A percentile compares a stretch with the other conserved stretches of the same genome.
phyloP scores from a whole-genome alignment of 2,797 vertebrate genomes.

The Sibirionetta formosa region DNA sequence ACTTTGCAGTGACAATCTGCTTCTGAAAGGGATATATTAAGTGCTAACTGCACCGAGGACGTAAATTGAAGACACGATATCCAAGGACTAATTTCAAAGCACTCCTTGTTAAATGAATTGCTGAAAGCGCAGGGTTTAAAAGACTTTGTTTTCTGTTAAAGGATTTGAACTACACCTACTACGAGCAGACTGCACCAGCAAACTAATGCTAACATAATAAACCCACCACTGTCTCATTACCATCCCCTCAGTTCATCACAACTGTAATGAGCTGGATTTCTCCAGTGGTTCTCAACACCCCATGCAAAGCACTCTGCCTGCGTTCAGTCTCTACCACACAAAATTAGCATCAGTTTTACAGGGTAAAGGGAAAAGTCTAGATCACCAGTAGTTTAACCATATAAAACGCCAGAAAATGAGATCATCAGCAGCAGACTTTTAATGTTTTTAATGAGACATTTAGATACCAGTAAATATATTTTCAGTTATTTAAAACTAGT shows the following conservation, averaged over 20 bases:
- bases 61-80: conserved; percentile 74
- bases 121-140: conserved; percentile 69
- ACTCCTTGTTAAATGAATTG: conserved; percentile 73
- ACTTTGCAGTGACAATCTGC: conserved; percentile 70
- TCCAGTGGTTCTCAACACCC: conserved; percentile 9
- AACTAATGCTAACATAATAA: conserved; percentile 50
- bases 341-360: conserved; percentile 26
- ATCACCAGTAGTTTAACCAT: background rate
- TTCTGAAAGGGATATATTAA: conserved; percentile 76
- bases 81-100: conserved; percentile 79
- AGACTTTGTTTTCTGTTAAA: conserved; percentile 72
- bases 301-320: background rate
- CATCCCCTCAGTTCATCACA: conserved; percentile 8
- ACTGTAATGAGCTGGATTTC: conserved; percentile 27
- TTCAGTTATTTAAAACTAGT: background rate
- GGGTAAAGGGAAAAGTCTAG: background rate
- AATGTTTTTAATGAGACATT: background rate
- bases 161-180: conserved; percentile 70
- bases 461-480: background rate
- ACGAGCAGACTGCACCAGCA: conserved; percentile 6
- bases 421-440: rapidly evolving
- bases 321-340: background rate
- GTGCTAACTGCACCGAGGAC: conserved; percentile 54
- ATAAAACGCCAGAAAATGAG: conserved; percentile 25
- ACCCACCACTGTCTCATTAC: conserved; percentile 3